Evolutionary conservation across 1,140 invertebrate species (phyloP).

Genomic region (Trichonephila clavipes): DNA sequence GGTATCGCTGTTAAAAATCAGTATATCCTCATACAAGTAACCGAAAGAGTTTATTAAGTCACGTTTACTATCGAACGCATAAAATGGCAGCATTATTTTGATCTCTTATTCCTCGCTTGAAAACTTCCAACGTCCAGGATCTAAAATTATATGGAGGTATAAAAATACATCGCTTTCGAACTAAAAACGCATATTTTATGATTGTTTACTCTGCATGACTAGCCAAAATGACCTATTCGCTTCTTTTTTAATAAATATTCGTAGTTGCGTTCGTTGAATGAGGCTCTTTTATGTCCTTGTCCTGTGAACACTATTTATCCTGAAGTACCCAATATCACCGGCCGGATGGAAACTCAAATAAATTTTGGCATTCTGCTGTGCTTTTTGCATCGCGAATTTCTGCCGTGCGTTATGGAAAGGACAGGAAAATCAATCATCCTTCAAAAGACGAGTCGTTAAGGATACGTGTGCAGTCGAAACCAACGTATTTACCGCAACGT

Average conservation of each 20-base stretch:
- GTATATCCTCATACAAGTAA: not conserved
- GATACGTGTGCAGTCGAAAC: not conserved
- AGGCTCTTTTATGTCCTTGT: conserved; percentile 16
- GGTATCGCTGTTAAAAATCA: not conserved
- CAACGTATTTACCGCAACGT: not conserved
- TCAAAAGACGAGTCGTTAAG: not conserved
- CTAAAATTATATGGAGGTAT: conserved; percentile 39
- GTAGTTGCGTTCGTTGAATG: not conserved
- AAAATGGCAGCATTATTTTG: conserved; percentile 10
- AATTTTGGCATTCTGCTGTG: not conserved
- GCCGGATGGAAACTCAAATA: not conserved
- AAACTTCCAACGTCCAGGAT: not conserved
- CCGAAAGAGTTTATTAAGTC: conserved; percentile 21
- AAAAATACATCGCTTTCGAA: conserved; percentile 37
- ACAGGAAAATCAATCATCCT: conserved; percentile 16
- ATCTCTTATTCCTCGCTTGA: not conserved
- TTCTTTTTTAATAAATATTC: not conserved
- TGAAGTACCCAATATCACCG: conserved; percentile 38
- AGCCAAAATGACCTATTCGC: not conserved
- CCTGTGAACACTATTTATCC: conserved; percentile 14
- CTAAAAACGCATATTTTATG: conserved; percentile 50
- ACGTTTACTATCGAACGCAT: conserved; percentile 1
- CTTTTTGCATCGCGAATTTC: conserved; percentile 21
- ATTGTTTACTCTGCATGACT: conserved; percentile 52
- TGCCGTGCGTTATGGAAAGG: not conserved